Conservation (phyloP, 2,113 vertebrate genomes). For the Leptobrachium leishanense region DNA sequence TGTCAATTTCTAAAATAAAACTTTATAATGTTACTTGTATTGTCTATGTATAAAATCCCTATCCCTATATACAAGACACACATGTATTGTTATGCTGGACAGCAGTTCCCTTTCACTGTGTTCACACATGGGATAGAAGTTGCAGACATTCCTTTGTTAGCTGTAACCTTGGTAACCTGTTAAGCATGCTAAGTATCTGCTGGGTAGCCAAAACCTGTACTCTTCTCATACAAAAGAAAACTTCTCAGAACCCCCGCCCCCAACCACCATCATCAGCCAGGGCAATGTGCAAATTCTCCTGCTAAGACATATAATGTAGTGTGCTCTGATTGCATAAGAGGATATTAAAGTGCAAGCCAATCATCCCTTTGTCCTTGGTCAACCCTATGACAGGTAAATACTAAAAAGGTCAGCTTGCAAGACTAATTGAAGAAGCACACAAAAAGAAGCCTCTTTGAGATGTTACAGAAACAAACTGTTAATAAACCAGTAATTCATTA, state of each 20-base stretch:
- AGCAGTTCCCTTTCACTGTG: background rate
- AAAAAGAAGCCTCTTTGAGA: too few relatives aligned
- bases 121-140: slow-evolving; percentile 17
- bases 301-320: background rate
- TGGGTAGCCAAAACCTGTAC: slow-evolving; percentile 1
- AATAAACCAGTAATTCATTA: too few relatives aligned
- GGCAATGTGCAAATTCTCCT: background rate
- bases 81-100: background rate
- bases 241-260: background rate
- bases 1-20: too few relatives aligned
- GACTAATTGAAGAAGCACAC: background rate
- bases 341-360: background rate
- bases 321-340: background rate
- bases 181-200: slow-evolving; percentile 38
- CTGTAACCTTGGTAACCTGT: slow-evolving; percentile 32
- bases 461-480: too few relatives aligned
- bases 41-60: too few relatives aligned
- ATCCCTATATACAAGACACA: too few relatives aligned
- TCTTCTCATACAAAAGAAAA: slow-evolving; percentile 28
- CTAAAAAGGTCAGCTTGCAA: background rate
- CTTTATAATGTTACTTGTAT: too few relatives aligned
- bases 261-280: background rate
- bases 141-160: slow-evolving; percentile 37
- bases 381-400: background rate
- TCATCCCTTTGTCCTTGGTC: background rate